Evolutionary conservation across 2,888 invertebrate genomes (phyloP).

Genomic region (Agriopis marginaria): DNA sequence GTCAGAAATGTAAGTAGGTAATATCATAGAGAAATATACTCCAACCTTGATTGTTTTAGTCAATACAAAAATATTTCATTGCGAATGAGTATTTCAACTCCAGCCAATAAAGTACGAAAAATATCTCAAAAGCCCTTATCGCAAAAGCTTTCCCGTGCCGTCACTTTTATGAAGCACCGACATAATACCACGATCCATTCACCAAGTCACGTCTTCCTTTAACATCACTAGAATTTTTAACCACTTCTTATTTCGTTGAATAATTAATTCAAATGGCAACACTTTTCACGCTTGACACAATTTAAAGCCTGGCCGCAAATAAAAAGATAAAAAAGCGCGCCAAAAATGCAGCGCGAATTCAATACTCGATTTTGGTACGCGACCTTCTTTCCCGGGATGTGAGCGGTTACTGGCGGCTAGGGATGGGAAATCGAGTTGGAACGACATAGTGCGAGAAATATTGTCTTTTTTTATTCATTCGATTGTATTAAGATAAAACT

Average conservation of each 20-base stretch:
- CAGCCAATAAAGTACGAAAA: conserved; percentile 17
- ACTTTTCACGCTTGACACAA: conserved; percentile 21
- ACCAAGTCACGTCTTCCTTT: conserved; percentile 38
- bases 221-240: conserved; percentile 25
- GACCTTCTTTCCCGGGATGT: conserved; percentile 46
- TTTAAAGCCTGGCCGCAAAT: conserved; percentile 6
- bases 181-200: conserved; percentile 37
- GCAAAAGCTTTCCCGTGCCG: conserved; percentile 3
- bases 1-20: too few relatives aligned
- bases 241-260: neutral
- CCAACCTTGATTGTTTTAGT: neutral
- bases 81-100: neutral
- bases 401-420: conserved; percentile 49
- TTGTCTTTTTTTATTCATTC: neutral
- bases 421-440: conserved; percentile 34
- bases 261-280: conserved; percentile 19
- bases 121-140: conserved; percentile 26
- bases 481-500: neutral
- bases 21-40: too few relatives aligned
- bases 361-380: conserved; percentile 43
- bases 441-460: conserved; percentile 5
- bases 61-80: neutral
- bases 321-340: conserved; percentile 46
- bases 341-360: conserved; percentile 47
- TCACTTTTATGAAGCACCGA: conserved; percentile 28